These are phyloP conservation scores for Pachyseris speciosa DNA, from an alignment of 64 coral and sea anemone genomes.

Conservation along the genomic window DNA sequence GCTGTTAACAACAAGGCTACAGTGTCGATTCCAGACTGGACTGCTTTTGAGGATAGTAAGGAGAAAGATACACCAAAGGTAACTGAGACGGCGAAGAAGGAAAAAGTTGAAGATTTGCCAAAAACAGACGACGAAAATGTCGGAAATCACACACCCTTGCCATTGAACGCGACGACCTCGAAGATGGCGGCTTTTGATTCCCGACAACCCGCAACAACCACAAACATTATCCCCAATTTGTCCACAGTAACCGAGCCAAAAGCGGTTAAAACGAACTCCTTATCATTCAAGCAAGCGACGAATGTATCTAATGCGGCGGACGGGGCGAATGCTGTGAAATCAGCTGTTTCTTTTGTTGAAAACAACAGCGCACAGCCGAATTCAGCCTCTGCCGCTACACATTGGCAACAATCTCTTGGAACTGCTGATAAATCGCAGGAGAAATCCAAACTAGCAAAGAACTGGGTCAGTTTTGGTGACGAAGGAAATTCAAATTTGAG, in stretches of 20 bases:
- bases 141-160: slow-evolving; percentile 18
- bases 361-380: neutral
- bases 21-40: neutral
- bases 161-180: neutral
- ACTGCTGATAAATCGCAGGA: neutral
- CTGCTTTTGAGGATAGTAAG: neutral
- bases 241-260: neutral
- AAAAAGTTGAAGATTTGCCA: neutral
- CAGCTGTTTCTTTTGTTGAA: slow-evolving; percentile 38
- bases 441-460: neutral
- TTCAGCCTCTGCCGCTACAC: neutral
- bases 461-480: slow-evolving; percentile 45
- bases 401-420: neutral
- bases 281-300: neutral
- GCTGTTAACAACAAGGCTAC: neutral
- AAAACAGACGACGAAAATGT: neutral
- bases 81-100: neutral
- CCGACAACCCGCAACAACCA: slow-evolving; percentile 22
- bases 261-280: neutral
- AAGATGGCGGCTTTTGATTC: slow-evolving; percentile 48
- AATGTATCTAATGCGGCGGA: neutral
- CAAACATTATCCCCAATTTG: slow-evolving; percentile 45
- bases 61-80: neutral
- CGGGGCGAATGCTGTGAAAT: neutral
- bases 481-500: neutral